A percentile compares a stretch with the other conserved stretches of the same genome.
phyloP scores from a whole-genome alignment of 2,113 vertebrate genomes.

The Ciconia boyciana region DNA sequence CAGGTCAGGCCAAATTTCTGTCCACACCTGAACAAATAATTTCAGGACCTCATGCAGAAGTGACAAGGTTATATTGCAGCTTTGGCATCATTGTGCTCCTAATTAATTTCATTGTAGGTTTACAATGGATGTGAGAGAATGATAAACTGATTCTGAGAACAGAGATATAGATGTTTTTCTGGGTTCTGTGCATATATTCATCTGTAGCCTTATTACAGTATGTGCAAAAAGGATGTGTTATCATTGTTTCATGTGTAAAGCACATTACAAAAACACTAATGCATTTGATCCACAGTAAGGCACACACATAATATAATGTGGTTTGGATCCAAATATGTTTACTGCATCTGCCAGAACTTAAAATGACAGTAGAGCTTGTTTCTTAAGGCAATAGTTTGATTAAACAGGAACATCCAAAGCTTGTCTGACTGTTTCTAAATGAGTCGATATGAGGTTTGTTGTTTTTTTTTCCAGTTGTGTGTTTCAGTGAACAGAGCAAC shows the following conservation, averaged over 20 bases:
- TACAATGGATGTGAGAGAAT: neutral
- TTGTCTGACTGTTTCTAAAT: neutral
- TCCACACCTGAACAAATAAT: neutral
- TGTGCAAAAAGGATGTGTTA: neutral
- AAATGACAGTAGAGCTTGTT: neutral
- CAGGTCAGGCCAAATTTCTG: neutral
- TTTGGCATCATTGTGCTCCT: neutral
- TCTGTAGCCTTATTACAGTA: neutral
- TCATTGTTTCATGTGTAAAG: neutral
- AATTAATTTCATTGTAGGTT: neutral
- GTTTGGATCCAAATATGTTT: slow-evolving; percentile 7
- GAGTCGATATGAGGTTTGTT: neutral
- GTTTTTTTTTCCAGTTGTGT: neutral
- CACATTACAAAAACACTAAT: neutral
- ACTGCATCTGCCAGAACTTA: neutral
- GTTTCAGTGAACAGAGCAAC: neutral
- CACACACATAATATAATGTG: neutral
- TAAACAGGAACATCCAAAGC: neutral
- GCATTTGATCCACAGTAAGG: neutral
- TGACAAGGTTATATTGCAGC: neutral
- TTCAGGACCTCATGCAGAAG: neutral
- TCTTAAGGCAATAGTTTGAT: neutral
- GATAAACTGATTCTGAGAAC: neutral
- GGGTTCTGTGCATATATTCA: neutral
- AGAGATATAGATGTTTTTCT: neutral